A percentile compares a stretch with the other conserved stretches of the same genome.
These are phyloP conservation scores for Pelecanus crispus DNA, from an alignment of 2,113 vertebrate genomes.

Conservation along the genomic window DNA sequence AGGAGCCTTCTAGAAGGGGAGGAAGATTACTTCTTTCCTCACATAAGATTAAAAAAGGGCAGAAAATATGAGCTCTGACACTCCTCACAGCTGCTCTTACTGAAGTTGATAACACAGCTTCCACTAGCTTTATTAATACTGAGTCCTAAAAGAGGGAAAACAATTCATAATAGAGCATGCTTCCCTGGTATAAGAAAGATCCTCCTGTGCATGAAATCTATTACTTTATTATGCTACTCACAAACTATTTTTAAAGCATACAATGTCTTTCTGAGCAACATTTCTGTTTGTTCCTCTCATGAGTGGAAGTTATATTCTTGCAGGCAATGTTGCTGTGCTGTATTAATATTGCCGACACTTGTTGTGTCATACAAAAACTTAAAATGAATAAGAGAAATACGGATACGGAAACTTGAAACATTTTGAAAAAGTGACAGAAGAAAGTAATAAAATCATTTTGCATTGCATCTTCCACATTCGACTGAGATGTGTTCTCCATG, in stretches of 20 bases:
- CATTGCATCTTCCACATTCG: neutral
- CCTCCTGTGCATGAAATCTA: neutral
- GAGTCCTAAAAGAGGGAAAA: neutral
- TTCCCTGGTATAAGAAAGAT: neutral
- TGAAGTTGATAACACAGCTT: neutral
- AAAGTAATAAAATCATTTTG: neutral
- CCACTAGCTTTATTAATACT: neutral
- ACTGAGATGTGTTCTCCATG: neutral
- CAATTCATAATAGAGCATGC: neutral
- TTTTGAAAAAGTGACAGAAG: neutral
- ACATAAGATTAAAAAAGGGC: neutral
- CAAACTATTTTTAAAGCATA: neutral
- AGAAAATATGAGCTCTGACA: neutral
- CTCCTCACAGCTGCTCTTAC: neutral
- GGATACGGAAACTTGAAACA: neutral
- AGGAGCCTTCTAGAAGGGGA: neutral
- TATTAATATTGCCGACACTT: neutral
- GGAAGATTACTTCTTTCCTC: neutral
- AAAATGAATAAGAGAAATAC: neutral
- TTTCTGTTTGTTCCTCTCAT: neutral
- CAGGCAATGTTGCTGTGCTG: neutral
- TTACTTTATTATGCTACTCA: neutral
- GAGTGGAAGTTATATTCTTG: neutral
- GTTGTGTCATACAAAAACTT: neutral
- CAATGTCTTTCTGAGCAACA: neutral